Conservation (phyloP, 2,888 invertebrate genomes). For the Drosophila monieri region DNA sequence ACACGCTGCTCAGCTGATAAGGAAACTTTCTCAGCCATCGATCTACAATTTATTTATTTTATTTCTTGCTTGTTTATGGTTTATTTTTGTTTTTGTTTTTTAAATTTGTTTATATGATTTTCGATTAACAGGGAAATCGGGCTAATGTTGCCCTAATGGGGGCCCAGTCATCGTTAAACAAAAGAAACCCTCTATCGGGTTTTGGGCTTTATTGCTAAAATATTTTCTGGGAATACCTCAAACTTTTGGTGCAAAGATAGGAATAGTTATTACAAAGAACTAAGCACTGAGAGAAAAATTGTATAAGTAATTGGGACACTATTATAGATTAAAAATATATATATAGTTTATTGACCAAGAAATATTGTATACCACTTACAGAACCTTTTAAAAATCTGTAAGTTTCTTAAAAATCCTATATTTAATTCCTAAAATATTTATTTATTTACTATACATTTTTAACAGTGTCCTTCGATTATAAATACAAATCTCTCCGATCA, state of each 20-base stretch:
- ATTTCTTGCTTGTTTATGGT: slow-evolving; percentile 14
- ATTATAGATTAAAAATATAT: too few relatives aligned
- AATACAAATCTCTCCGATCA: background rate
- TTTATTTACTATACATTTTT: background rate
- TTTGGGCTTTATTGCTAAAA: background rate
- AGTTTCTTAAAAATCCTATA: too few relatives aligned
- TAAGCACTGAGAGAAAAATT: background rate
- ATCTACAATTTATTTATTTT: slow-evolving; percentile 17
- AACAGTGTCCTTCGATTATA: background rate
- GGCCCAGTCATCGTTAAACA: background rate
- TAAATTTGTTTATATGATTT: slow-evolving; percentile 10
- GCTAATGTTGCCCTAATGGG: background rate
- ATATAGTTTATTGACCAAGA: too few relatives aligned
- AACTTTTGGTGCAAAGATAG: background rate
- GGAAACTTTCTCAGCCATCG: background rate
- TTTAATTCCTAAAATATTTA: background rate
- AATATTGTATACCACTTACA: too few relatives aligned
- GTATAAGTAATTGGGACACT: too few relatives aligned
- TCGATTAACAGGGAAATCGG: background rate
- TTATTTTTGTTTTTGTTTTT: slow-evolving; percentile 8
- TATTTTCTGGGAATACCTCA: slow-evolving; percentile 2
- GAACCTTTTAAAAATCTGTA: too few relatives aligned
- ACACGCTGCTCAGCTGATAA: slow-evolving; percentile 10
- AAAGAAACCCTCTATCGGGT: background rate
- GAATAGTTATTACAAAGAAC: background rate